These are phyloP conservation scores for Muscidifurax raptorellus DNA, from an alignment of 1,140 invertebrate genomes.

Conservation along the genomic window DNA sequence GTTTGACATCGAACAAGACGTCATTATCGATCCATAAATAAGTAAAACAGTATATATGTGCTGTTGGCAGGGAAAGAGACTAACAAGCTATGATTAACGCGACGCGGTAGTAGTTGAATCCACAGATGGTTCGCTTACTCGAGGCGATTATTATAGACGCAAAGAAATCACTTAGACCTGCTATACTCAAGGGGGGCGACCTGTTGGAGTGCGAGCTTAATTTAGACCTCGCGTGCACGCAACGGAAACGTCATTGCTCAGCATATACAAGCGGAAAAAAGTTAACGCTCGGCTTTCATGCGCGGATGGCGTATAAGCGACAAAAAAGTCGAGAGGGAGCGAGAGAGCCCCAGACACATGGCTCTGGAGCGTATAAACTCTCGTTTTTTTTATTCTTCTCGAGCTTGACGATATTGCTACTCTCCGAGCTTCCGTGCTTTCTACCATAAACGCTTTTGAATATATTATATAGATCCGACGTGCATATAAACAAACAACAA, in stretches of 20 bases:
- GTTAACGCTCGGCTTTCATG: constrained; percentile 57
- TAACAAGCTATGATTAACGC: background rate
- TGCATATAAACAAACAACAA: no score
- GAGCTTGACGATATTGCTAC: no score
- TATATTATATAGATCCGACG: constrained; percentile 23
- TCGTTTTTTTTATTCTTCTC: no score
- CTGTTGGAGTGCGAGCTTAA: constrained; percentile 12
- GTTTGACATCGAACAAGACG: background rate
- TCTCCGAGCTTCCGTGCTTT: background rate
- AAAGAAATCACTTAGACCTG: constrained; percentile 33
- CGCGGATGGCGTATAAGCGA: constrained; percentile 29
- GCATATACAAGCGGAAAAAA: constrained; percentile 53
- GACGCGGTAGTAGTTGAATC: background rate
- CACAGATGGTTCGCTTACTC: constrained; percentile 28
- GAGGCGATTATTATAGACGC: constrained; percentile 12
- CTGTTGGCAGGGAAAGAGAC: background rate
- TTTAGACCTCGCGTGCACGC: constrained; percentile 30
- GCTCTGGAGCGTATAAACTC: constrained; percentile 54
- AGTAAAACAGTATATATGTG: background rate
- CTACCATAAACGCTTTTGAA: constrained; percentile 32
- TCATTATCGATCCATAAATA: background rate
- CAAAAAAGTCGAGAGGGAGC: constrained; percentile 51
- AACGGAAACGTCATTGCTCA: constrained; percentile 61
- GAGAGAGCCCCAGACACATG: constrained; percentile 67
- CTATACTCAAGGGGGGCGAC: constrained; percentile 1